Evolutionary conservation across 2,888 invertebrate species (phyloP).

Genomic region (Cylindroiulus punctatus): DNA sequence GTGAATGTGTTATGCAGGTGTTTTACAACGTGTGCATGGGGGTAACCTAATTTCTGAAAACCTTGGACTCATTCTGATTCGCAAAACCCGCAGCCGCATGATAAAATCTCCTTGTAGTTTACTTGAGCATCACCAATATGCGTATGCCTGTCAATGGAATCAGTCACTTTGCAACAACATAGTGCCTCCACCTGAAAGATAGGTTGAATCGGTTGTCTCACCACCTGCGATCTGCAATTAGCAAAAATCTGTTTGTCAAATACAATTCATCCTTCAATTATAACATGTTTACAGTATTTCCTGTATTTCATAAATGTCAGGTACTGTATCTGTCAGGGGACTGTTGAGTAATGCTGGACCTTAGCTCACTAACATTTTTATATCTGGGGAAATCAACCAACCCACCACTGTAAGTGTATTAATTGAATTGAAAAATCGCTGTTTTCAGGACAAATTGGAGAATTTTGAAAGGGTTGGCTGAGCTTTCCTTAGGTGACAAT

Average conservation of each 20-base stretch:
- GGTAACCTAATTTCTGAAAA: not conserved
- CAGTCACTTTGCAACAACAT: conserved; percentile 48
- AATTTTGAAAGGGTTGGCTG: too few species aligned
- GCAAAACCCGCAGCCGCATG: not conserved
- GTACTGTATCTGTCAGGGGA: not conserved
- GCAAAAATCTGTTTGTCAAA: not conserved
- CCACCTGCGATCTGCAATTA: conserved; percentile 43
- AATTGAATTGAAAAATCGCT: too few species aligned
- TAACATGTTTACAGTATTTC: not conserved
- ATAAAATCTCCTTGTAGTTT: conserved; percentile 45
- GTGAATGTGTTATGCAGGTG: not conserved
- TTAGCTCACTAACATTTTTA: too few species aligned
- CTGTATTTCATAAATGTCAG: not conserved
- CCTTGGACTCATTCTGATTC: not conserved
- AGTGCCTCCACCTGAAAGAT: conserved; percentile 21
- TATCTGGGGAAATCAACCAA: too few species aligned
- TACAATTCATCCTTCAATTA: not conserved
- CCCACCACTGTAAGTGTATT: too few species aligned
- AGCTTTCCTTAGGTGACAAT: too few species aligned
- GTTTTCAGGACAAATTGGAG: too few species aligned
- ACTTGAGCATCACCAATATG: not conserved
- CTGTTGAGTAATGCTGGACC: too few species aligned
- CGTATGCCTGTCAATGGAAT: conserved; percentile 17
- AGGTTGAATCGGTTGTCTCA: not conserved
- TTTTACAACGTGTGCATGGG: not conserved